Conservation (phyloP, 1,140 invertebrate species). For the Cherax quadricarinatus region DNA sequence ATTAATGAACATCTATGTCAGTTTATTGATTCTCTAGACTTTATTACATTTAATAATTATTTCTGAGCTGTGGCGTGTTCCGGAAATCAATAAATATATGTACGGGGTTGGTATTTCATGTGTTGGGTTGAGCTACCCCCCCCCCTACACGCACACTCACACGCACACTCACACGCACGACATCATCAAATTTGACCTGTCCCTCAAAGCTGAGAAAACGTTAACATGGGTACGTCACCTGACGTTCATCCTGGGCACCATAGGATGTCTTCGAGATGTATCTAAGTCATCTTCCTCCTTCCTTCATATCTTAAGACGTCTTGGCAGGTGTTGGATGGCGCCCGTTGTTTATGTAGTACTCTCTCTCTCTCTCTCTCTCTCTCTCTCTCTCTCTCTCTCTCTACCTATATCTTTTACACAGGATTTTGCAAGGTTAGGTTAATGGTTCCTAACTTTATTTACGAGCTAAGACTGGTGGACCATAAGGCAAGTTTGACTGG, state of each 20-base stretch:
- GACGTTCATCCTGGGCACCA: not conserved
- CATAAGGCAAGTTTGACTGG: too few species aligned
- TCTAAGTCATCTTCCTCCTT: not conserved
- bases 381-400: constrained; percentile 3
- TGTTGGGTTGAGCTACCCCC: too few species aligned
- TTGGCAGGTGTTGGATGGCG: constrained; percentile 2
- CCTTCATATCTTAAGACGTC: not conserved
- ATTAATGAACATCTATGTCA: too few species aligned
- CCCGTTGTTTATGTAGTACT: not conserved
- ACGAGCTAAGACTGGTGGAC: too few species aligned
- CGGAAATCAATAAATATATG: too few species aligned
- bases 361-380: not conserved
- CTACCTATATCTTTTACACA: not conserved
- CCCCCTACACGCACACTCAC: too few species aligned
- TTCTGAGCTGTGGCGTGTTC: too few species aligned
- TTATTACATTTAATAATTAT: too few species aligned
- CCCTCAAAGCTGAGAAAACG: not conserved
- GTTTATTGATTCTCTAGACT: too few species aligned
- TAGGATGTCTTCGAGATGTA: not conserved
- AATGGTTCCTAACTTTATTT: too few species aligned
- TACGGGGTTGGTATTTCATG: too few species aligned
- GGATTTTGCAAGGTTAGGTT: not conserved
- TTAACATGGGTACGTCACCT: not conserved
- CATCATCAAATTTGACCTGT: not conserved
- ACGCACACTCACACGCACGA: not conserved